These are phyloP conservation scores for Drosophila paracracens DNA, from an alignment of 2,888 invertebrate species.

Conservation along the genomic window DNA sequence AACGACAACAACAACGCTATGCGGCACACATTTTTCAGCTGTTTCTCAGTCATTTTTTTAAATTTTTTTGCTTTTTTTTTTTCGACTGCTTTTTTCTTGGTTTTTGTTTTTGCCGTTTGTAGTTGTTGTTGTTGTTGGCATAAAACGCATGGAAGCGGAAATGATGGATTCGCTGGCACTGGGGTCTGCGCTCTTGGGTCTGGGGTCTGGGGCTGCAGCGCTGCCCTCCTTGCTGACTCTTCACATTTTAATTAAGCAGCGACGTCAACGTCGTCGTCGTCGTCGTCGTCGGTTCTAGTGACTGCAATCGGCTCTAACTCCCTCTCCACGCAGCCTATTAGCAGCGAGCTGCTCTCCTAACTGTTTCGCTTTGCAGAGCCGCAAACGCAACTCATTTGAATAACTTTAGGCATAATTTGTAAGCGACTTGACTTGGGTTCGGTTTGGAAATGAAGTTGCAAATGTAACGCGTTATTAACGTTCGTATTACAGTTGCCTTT, in stretches of 20 bases:
- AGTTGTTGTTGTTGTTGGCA: slow-evolving; percentile 39
- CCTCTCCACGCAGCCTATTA: background rate
- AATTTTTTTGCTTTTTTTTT: slow-evolving; percentile 15
- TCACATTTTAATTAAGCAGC: slow-evolving; percentile 81
- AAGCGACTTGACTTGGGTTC: slow-evolving; percentile 57
- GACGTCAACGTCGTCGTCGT: slow-evolving; percentile 30
- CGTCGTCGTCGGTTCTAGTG: slow-evolving; percentile 66
- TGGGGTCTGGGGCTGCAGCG: slow-evolving; percentile 36
- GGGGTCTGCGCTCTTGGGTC: slow-evolving; percentile 22
- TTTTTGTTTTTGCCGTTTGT: slow-evolving; percentile 30
- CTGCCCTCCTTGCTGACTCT: slow-evolving; percentile 59
- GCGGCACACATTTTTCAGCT: slow-evolving; percentile 71
- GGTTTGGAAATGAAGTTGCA: slow-evolving; percentile 71
- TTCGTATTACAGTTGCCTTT: slow-evolving; percentile 72
- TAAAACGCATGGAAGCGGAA: slow-evolving; percentile 85
- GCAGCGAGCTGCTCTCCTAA: slow-evolving; percentile 36
- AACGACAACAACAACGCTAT: slow-evolving; percentile 31
- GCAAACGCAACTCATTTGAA: slow-evolving; percentile 77
- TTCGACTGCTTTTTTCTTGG: slow-evolving; percentile 12
- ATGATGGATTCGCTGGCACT: slow-evolving; percentile 84
- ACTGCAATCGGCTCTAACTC: slow-evolving; percentile 58
- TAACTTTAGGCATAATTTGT: slow-evolving; percentile 79
- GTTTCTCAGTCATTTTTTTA: slow-evolving; percentile 61
- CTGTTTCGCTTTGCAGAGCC: slow-evolving; percentile 50
- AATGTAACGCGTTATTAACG: slow-evolving; percentile 82